phyloP scores from a whole-genome alignment of 2,888 invertebrate genomes.

The Himalopsyche kuldschensis region DNA sequence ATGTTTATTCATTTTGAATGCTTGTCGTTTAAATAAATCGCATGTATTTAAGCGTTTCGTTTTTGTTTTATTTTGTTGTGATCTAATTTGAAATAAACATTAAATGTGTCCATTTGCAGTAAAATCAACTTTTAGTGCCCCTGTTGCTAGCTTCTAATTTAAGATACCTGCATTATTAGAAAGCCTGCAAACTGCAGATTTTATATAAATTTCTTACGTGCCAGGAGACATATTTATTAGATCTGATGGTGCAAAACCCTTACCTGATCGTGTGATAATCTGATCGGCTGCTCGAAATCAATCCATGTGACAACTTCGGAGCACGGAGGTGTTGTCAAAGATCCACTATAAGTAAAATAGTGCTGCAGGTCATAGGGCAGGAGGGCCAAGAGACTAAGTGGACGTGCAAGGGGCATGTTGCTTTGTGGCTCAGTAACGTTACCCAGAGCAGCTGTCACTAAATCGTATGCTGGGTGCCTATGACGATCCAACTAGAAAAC shows the following conservation, averaged over 20 bases:
- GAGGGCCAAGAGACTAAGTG: constrained; percentile 60
- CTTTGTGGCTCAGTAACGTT: constrained; percentile 61
- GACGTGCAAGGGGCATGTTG: constrained; percentile 53
- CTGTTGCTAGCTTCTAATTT: no score
- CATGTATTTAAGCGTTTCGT: no score
- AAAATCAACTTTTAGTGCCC: no score
- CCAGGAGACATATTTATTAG: no score
- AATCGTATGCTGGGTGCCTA: constrained; percentile 60
- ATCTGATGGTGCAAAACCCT: neutral
- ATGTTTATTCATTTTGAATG: no score
- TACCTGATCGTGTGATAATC: constrained; percentile 70
- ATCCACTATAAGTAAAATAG: constrained; percentile 85
- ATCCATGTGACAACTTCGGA: constrained; percentile 86
- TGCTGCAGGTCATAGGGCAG: constrained; percentile 59
- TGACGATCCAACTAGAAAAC: constrained; percentile 53
- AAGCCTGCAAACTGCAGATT: no score
- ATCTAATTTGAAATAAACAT: no score
- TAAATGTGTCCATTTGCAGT: no score
- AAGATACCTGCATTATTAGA: no score
- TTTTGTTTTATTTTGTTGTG: no score
- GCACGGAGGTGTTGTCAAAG: constrained; percentile 85
- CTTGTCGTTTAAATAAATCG: no score
- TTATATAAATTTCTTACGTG: no score
- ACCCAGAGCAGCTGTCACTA: constrained; percentile 60
- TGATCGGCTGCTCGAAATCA: constrained; percentile 74